Percentiles rank a stretch among this genome's conserved stretches.
Conservation (phyloP, 2,888 invertebrate species). For the Drosophila neutralis region DNA sequence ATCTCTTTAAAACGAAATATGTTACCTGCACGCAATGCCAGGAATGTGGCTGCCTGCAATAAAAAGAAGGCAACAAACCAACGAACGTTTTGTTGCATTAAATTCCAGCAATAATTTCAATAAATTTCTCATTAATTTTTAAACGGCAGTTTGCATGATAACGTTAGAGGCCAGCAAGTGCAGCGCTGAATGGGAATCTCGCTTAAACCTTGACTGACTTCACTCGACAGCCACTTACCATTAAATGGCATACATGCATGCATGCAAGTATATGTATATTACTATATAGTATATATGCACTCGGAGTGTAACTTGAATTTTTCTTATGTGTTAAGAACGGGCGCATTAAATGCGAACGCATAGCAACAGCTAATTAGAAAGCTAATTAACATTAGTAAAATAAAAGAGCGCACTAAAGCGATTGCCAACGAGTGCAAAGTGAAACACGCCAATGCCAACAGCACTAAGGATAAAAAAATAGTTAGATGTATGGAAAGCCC, state of each 20-base stretch:
- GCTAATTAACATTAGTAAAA: conserved; percentile 79
- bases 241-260: conserved; percentile 29
- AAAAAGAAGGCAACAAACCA: conserved; percentile 2
- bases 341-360: conserved; percentile 55
- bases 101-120: conserved; percentile 62
- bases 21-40: conserved; percentile 50
- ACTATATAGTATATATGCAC: background rate
- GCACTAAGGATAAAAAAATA: background rate
- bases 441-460: conserved; percentile 17
- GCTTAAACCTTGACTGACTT: conserved; percentile 10
- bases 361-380: conserved; percentile 77
- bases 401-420: conserved; percentile 46
- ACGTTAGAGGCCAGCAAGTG: conserved; percentile 16
- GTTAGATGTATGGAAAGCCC: background rate
- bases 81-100: conserved; percentile 61
- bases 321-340: conserved; percentile 56
- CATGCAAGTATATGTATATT: conserved; percentile 1
- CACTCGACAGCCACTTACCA: conserved; percentile 39
- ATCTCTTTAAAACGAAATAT: conserved; percentile 54
- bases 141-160: conserved; percentile 42
- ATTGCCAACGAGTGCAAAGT: conserved; percentile 39
- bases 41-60: background rate
- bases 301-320: conserved; percentile 47
- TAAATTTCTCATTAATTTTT: conserved; percentile 66
- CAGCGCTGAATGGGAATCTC: conserved; percentile 12